phyloP scores from a whole-genome alignment of 2,888 invertebrate species.

The Tethea ocularis region DNA sequence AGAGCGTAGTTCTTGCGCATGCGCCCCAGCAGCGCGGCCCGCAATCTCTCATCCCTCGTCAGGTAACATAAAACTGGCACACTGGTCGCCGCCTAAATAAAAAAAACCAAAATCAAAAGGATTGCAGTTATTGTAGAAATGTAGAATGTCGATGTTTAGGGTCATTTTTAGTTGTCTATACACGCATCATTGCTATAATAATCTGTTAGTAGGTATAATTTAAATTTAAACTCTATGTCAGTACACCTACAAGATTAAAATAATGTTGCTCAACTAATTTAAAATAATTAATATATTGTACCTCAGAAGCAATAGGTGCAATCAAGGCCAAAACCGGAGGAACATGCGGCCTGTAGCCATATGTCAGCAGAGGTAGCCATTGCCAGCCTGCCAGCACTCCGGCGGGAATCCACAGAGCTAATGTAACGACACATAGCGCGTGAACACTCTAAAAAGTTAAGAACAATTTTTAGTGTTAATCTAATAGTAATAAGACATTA shows the following conservation, averaged over 20 bases:
- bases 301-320: slow-evolving; percentile 80
- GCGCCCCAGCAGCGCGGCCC: slow-evolving; percentile 78
- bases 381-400: slow-evolving; percentile 75
- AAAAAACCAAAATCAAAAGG: slow-evolving; percentile 8
- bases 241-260: too few relatives aligned
- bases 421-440: slow-evolving; percentile 62
- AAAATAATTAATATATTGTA: slow-evolving; percentile 30
- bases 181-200: too few relatives aligned
- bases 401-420: slow-evolving; percentile 80
- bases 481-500: background rate
- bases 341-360: slow-evolving; percentile 72
- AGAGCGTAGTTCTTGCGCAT: slow-evolving; percentile 76
- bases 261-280: background rate
- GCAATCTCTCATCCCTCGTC: slow-evolving; percentile 70
- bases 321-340: slow-evolving; percentile 73
- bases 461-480: background rate
- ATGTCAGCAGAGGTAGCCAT: slow-evolving; percentile 67
- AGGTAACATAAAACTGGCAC: slow-evolving; percentile 78
- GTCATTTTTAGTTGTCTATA: too few relatives aligned
- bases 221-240: too few relatives aligned
- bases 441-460: slow-evolving; percentile 62
- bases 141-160: too few relatives aligned
- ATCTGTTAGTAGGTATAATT: too few relatives aligned
- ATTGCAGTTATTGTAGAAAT: too few relatives aligned
- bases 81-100: slow-evolving; percentile 75